phyloP scores from a whole-genome alignment of 1,140 invertebrate genomes.

The Ostrea edulis region DNA sequence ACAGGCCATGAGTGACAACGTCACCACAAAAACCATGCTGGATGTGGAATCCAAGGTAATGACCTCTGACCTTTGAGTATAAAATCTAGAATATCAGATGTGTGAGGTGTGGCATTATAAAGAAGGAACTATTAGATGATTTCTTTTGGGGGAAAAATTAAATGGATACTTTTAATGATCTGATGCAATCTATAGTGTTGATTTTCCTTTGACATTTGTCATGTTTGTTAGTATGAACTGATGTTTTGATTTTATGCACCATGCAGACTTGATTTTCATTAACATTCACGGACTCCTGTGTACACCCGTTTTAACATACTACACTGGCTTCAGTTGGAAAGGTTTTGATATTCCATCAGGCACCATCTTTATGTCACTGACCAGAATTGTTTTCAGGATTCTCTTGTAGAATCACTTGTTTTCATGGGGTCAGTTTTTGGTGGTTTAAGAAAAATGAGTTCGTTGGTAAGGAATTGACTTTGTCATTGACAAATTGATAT shows the following conservation, averaged over 20 bases:
- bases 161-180: background rate
- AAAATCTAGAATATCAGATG: background rate
- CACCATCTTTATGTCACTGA: background rate
- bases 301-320: slow-evolving; percentile 7
- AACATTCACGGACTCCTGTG: background rate
- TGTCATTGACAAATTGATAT: too few relatives aligned
- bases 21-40: slow-evolving; percentile 77
- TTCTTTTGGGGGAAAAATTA: background rate
- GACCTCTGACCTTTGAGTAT: background rate
- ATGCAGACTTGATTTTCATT: background rate
- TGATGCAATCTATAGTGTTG: background rate
- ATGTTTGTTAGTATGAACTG: too few relatives aligned
- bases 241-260: slow-evolving; percentile 8
- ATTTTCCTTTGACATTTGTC: background rate
- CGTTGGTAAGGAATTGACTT: too few relatives aligned
- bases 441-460: too few relatives aligned
- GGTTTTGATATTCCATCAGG: background rate
- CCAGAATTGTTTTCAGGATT: background rate
- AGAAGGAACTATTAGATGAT: background rate
- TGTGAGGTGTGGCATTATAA: background rate
- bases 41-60: slow-evolving; percentile 79
- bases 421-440: too few relatives aligned
- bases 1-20: slow-evolving; percentile 69
- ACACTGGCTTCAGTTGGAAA: background rate
- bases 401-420: background rate